Percentiles rank a stretch among this genome's conserved stretches.
Evolutionary conservation across 2,888 invertebrate genomes (phyloP).

Genomic region (Brenthis hecate): DNA sequence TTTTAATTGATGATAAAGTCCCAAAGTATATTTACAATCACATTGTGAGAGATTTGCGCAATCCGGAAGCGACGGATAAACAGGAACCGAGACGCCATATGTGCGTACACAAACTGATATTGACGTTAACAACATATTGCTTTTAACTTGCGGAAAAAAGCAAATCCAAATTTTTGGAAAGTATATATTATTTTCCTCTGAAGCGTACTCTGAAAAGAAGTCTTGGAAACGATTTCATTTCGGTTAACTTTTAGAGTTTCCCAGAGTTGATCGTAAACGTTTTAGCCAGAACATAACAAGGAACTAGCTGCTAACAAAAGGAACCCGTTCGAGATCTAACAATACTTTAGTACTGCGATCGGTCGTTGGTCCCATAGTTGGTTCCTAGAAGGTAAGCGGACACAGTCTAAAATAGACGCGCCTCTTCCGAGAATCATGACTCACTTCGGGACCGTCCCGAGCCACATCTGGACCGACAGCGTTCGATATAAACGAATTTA

Average conservation of each 20-base stretch:
- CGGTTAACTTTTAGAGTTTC: conserved; percentile 43
- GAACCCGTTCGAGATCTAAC: conserved; percentile 77
- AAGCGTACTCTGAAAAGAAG: not conserved
- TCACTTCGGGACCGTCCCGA: conserved; percentile 71
- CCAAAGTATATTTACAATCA: conserved; percentile 1
- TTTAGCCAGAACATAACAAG: conserved; percentile 66
- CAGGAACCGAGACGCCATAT: conserved; percentile 63
- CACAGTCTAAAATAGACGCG: conserved; percentile 79
- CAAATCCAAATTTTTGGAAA: not conserved
- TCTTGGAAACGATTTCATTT: conserved; percentile 19
- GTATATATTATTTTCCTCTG: not conserved
- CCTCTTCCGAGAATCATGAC: conserved; percentile 77
- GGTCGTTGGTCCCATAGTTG: conserved; percentile 78
- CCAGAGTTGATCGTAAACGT: conserved; percentile 49
- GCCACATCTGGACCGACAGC: conserved; percentile 70
- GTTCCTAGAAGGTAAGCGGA: conserved; percentile 82
- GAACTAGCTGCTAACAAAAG: conserved; percentile 55
- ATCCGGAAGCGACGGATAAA: conserved; percentile 61
- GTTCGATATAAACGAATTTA: conserved; percentile 49
- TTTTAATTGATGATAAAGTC: not conserved
- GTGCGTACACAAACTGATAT: conserved; percentile 51
- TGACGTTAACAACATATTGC: conserved; percentile 37
- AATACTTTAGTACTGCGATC: conserved; percentile 74
- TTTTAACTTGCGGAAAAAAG: conserved; percentile 22
- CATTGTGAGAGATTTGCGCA: conserved; percentile 17